Evolutionary conservation across 1,140 invertebrate genomes (phyloP).

Genomic region (Calliphora vicina): DNA sequence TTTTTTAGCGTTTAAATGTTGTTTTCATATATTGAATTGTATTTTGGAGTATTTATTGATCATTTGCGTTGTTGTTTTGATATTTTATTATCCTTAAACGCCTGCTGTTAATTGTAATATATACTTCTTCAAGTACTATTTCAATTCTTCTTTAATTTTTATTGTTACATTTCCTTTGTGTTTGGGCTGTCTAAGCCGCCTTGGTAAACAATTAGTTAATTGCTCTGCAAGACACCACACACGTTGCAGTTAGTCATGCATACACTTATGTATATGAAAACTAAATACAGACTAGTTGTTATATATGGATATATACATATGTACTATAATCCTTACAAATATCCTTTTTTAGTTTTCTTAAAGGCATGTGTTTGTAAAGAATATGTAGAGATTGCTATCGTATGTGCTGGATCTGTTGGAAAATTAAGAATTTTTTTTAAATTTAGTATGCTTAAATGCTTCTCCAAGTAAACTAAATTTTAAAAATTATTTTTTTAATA

Average conservation of each 20-base stretch:
- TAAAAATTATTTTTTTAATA: no score
- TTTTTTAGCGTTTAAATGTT: not conserved
- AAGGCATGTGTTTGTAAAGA: not conserved
- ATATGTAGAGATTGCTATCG: not conserved
- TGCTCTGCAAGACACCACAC: not conserved
- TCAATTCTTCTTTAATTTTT: not conserved
- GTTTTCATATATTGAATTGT: not conserved
- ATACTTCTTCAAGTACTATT: not conserved
- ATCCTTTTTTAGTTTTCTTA: not conserved
- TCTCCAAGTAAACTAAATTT: no score
- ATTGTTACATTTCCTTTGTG: not conserved
- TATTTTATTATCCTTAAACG: slow-evolving; percentile 8
- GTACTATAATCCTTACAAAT: not conserved
- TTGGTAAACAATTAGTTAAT: not conserved
- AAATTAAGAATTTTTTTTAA: no score
- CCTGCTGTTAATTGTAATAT: not conserved
- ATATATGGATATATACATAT: not conserved
- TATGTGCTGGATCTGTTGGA: not conserved
- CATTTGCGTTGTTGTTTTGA: not conserved
- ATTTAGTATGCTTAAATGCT: no score
- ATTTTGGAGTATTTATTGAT: not conserved
- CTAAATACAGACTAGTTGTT: not conserved
- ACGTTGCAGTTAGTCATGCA: not conserved
- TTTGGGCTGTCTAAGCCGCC: not conserved
- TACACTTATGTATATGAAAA: not conserved